Percentiles rank a stretch among this genome's conserved stretches.
Conservation (phyloP, 2,797 vertebrate genomes). For the Aratinga solstitialis region DNA sequence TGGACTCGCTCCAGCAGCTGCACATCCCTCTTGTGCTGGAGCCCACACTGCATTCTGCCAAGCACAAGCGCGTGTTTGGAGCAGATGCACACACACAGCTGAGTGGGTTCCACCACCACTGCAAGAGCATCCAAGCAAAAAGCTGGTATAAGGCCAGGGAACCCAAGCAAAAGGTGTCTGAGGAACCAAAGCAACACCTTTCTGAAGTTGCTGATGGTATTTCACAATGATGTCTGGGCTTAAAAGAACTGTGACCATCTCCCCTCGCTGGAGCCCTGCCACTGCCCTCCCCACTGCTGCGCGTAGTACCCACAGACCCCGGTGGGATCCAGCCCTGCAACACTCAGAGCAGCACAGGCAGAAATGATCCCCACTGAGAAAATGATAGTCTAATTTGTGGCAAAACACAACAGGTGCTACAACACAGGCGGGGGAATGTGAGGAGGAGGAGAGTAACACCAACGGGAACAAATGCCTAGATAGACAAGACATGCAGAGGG, state of each 20-base stretch:
- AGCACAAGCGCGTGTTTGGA: fast-evolving
- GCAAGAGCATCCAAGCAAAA: not conserved
- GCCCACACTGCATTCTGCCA: fast-evolving
- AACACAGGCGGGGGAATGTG: not conserved
- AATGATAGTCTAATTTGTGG: not conserved
- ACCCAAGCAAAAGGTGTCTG: not conserved
- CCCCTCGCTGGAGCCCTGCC: fast-evolving
- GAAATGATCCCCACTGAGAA: not conserved
- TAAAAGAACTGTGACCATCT: not conserved
- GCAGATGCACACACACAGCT: fast-evolving
- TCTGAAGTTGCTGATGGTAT: not conserved
- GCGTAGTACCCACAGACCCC: fast-evolving
- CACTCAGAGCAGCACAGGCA: not conserved
- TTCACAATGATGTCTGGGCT: not conserved
- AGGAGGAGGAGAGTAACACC: slow-evolving; percentile 9
- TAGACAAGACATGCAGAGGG: not conserved
- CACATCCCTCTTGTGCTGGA: not conserved
- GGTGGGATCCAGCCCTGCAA: not conserved
- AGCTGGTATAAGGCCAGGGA: not conserved
- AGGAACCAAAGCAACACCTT: not conserved
- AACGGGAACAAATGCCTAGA: not conserved
- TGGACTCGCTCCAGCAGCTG: not conserved
- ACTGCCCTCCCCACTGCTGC: fast-evolving
- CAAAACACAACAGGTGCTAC: not conserved
- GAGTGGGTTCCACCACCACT: fast-evolving